Evolutionary conservation across 2,888 invertebrate species (phyloP), one percentile per base, ranked within the genome.

Genomic region (Dasysyrphus albostriatus): DNA sequence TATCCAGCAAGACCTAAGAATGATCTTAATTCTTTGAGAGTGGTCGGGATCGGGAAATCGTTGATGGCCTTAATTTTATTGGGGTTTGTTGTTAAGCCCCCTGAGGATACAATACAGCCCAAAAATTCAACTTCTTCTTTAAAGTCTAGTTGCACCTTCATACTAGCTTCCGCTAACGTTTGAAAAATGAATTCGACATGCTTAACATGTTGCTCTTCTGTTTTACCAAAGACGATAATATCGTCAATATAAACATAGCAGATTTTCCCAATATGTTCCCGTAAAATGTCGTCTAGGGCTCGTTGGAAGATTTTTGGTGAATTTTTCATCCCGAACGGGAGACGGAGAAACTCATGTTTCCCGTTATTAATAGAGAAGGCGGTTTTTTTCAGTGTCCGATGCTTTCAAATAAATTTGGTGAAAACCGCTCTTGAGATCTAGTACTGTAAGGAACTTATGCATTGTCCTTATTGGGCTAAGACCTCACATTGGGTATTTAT

Each of bases 191-290:
- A 19, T 9, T 29, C 8, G 47, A 47, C 47, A 34, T 88, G 58
- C 14, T 76, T 10, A 14, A 79, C 14, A 24, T 83, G 83, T 39
- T 72, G 10, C 10, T n/a, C n/a, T 56, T 61, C 56, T 6, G 74
- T 56, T 61, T 56, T 70, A 24, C 75, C 42, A 56, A 79, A 83
- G 14, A 79, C 58, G 8, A 79, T 79, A 59, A 79, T 79, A 51
- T 83, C 83, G 29, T 83, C 83, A 5, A 79, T 79, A n/a, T n/a
- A n/a, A n/a, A n/a, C n/a, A n/a, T n/a, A n/a, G n/a, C n/a, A n/a
- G n/a, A n/a, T n/a, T n/a, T n/a, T n/a, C n/a, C n/a, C n/a, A n/a
- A n/a, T n/a, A n/a, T n/a, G n/a, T n/a, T n/a, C n/a, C n/a, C n/a
- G n/a, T n/a, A n/a, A n/a, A n/a, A n/a, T n/a, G n/a, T 69, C 74